A percentile compares a stretch with the other conserved stretches of the same genome.
Conservation (phyloP, 2,888 invertebrate genomes). For the Kuschelorhynchus macadamiae region DNA sequence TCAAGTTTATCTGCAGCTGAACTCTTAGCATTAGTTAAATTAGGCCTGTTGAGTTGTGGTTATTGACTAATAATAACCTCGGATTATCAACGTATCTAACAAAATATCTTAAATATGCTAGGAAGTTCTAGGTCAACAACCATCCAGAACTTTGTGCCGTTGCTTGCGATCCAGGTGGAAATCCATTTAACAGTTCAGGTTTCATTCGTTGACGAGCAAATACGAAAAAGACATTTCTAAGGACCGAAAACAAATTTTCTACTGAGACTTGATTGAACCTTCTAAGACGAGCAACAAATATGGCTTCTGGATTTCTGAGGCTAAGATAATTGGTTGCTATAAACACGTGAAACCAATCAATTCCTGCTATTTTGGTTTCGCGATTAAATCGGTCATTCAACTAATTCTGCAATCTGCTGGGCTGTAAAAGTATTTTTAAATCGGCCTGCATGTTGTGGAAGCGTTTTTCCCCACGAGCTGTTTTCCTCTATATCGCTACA, state of each 20-base stretch:
- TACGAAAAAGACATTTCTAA: background rate
- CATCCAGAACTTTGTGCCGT: slow-evolving; percentile 5
- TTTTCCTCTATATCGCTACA: slow-evolving; percentile 6
- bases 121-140: background rate
- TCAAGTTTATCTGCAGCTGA: background rate
- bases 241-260: too few species aligned
- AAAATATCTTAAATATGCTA: background rate
- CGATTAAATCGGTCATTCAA: background rate
- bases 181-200: slow-evolving; percentile 11
- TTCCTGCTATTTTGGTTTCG: background rate
- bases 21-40: background rate
- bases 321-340: background rate
- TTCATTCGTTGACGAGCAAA: slow-evolving; percentile 12
- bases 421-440: slow-evolving; percentile 7
- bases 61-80: background rate
- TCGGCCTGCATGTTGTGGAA: slow-evolving; percentile 9
- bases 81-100: background rate
- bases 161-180: slow-evolving; percentile 8
- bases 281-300: too few species aligned
- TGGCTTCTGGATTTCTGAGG: background rate
- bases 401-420: slow-evolving; percentile 11
- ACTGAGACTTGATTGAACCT: too few species aligned
- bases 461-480: background rate
- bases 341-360: slow-evolving; percentile 3
- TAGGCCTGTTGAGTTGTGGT: background rate